Percentiles rank a stretch among this genome's conserved stretches.
Conservation (phyloP, 2,888 invertebrate species). For the Mesoligia furuncula region DNA sequence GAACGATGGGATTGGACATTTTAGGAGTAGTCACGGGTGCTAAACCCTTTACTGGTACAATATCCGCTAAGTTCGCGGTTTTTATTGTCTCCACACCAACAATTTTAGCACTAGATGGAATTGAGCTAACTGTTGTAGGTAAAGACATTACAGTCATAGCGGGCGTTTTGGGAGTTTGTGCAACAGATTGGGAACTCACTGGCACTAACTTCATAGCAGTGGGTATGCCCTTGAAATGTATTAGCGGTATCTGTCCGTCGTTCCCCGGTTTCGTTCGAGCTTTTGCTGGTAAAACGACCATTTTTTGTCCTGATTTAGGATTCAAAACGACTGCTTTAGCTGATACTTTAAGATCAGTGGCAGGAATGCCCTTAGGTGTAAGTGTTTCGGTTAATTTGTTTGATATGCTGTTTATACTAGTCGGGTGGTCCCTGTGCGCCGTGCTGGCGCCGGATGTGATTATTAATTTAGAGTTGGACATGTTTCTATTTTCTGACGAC, state of each 20-base stretch:
- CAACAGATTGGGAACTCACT: constrained; percentile 81
- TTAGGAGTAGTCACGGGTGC: constrained; percentile 82
- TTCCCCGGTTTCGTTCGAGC: constrained; percentile 79
- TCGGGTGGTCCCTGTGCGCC: constrained; percentile 74
- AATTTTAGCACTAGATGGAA: constrained; percentile 78
- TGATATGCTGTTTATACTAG: constrained; percentile 77
- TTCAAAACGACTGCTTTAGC: constrained; percentile 88
- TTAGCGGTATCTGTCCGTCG: constrained; percentile 84
- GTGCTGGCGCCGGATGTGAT: constrained; percentile 80
- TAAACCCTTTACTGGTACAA: constrained; percentile 85
- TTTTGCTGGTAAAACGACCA: constrained; percentile 88
- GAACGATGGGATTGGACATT: constrained; percentile 84
- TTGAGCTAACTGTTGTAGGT: constrained; percentile 75
- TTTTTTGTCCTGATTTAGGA: constrained; percentile 88
- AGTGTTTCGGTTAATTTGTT: constrained; percentile 80
- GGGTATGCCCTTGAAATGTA: constrained; percentile 87
- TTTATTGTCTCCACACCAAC: constrained; percentile 79
- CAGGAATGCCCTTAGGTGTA: constrained; percentile 87
- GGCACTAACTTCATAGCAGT: constrained; percentile 88
- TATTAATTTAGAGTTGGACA: constrained; percentile 82
- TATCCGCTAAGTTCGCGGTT: constrained; percentile 87
- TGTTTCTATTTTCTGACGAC: constrained; percentile 76
- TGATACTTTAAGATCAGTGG: constrained; percentile 87
- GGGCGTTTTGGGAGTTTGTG: constrained; percentile 76
- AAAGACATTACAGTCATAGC: constrained; percentile 81